These are phyloP conservation scores for Unio pictorum DNA, from an alignment of 2,888 invertebrate species.

Conservation along the genomic window DNA sequence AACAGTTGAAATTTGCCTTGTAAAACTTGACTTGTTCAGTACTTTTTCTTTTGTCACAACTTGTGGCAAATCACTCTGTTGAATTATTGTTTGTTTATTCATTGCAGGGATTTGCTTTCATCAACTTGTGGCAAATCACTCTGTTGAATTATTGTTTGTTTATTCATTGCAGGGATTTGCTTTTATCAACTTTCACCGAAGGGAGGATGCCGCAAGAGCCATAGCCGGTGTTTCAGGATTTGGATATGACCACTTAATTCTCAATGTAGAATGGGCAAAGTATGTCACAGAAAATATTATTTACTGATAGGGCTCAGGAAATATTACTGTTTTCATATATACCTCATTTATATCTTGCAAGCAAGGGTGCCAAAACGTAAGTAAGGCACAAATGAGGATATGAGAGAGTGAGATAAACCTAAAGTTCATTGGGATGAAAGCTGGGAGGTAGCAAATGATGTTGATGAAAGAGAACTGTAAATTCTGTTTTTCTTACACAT, in stretches of 20 bases:
- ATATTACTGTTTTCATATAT: too few species aligned
- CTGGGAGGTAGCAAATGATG: too few species aligned
- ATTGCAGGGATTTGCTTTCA: conserved; percentile 98
- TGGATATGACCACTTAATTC: conserved; percentile 97
- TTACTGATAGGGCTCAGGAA: too few species aligned
- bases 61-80: neutral
- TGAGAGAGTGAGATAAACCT: too few species aligned
- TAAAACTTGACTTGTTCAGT: neutral
- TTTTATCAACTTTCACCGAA: conserved; percentile 95
- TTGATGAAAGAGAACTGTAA: too few species aligned
- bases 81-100: conserved; percentile 4
- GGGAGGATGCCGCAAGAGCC: conserved; percentile 92
- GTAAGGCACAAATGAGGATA: too few species aligned
- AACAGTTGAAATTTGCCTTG: neutral
- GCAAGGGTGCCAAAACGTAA: too few species aligned
- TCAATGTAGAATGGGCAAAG: conserved; percentile 99
- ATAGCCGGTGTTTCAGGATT: conserved; percentile 91
- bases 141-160: neutral
- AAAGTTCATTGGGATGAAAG: too few species aligned
- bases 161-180: conserved; percentile 92
- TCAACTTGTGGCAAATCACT: conserved; percentile 80
- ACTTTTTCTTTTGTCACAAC: neutral
- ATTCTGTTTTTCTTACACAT: too few species aligned
- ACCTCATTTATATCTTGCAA: too few species aligned
- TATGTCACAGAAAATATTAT: conserved; percentile 53